These are phyloP conservation scores for Bradypus variegatus DNA, from an alignment of 2,797 vertebrate species.

Conservation along the genomic window DNA sequence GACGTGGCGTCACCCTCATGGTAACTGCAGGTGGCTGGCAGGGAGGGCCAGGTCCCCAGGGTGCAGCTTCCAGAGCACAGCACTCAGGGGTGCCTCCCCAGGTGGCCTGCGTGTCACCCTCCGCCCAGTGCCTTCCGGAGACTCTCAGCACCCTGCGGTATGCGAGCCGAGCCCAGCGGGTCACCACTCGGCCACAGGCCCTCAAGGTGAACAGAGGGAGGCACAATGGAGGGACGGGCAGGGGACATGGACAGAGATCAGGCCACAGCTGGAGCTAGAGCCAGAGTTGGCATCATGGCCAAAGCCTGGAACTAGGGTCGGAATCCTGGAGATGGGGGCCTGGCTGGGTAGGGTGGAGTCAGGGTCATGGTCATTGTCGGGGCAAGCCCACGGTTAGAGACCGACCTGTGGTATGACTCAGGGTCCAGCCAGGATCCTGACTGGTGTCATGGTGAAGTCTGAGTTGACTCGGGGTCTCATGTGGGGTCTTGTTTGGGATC, in stretches of 20 bases:
- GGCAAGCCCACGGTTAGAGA: not conserved
- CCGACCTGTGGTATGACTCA: not conserved
- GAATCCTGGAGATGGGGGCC: not conserved
- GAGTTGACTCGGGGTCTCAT: not conserved
- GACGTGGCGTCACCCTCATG: slow-evolving; percentile 75
- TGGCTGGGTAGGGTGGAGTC: not conserved
- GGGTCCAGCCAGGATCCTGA: not conserved
- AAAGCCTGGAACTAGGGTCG: not conserved
- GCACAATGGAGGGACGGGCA: fast-evolving
- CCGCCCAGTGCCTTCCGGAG: slow-evolving; percentile 72
- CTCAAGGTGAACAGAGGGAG: slow-evolving; percentile 63
- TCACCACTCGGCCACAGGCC: slow-evolving; percentile 71
- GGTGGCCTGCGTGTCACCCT: slow-evolving; percentile 77
- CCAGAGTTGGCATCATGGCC: not conserved
- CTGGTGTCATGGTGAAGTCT: not conserved
- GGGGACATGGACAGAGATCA: fast-evolving
- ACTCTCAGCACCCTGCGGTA: slow-evolving; percentile 77
- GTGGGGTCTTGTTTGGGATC: not conserved
- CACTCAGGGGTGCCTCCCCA: slow-evolving; percentile 46
- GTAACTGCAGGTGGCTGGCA: slow-evolving; percentile 45
- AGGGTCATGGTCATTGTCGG: not conserved
- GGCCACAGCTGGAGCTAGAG: not conserved
- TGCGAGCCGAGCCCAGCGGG: slow-evolving; percentile 70
- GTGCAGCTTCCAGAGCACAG: not conserved
- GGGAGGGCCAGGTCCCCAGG: not conserved